These are phyloP conservation scores for Eupithecia abbreviata DNA, from an alignment of 2,888 invertebrate species.

Conservation along the genomic window DNA sequence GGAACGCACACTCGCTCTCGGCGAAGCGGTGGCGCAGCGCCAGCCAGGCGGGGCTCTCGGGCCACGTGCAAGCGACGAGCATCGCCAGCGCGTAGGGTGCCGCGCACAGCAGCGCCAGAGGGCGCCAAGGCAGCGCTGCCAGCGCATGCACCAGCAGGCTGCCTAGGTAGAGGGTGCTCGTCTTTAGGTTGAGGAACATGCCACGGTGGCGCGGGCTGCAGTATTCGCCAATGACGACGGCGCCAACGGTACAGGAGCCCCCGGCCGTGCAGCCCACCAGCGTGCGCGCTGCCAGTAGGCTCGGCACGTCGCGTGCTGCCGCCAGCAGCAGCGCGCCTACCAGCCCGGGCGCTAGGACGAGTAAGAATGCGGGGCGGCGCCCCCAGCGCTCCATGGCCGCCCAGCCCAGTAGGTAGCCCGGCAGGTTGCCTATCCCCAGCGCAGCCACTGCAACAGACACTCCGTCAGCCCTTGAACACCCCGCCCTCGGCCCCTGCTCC, in stretches of 20 bases:
- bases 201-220: constrained; percentile 84
- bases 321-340: background rate
- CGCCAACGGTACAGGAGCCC: background rate
- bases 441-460: constrained; percentile 60
- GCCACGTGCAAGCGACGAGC: constrained; percentile 65
- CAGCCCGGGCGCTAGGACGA: constrained; percentile 71
- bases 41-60: constrained; percentile 86
- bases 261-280: background rate
- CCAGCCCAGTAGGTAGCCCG: constrained; percentile 55
- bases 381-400: constrained; percentile 77
- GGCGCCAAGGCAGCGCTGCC: constrained; percentile 77
- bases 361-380: constrained; percentile 66
- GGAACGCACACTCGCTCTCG: constrained; percentile 76
- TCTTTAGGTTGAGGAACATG: constrained; percentile 79
- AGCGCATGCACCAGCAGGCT: constrained; percentile 84
- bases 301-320: background rate
- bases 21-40: constrained; percentile 74
- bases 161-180: constrained; percentile 67
- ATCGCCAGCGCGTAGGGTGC: background rate
- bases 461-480: constrained; percentile 27
- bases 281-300: background rate
- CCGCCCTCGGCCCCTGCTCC: background rate
- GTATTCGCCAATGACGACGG: constrained; percentile 70
- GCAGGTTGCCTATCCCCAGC: constrained; percentile 59
- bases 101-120: constrained; percentile 60